phyloP scores from a whole-genome alignment of 1,140 invertebrate species.

The Procambarus clarkii region DNA sequence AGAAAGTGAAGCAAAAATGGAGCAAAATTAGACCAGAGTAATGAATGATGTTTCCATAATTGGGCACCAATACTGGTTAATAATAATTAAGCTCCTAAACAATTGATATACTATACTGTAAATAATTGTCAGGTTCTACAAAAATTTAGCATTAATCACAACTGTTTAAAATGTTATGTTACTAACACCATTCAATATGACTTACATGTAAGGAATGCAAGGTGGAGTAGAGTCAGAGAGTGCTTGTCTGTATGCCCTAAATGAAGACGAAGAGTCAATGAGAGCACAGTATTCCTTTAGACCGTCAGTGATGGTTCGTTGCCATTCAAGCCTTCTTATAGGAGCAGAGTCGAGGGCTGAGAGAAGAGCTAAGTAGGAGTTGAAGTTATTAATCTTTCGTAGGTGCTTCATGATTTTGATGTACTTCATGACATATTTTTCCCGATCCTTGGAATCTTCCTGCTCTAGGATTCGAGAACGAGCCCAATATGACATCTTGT shows the following conservation, averaged over 20 bases:
- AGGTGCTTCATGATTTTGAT: conserved; percentile 99
- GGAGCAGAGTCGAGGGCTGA: conserved; percentile 98
- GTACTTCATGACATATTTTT: conserved; percentile 96
- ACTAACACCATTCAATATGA: not conserved
- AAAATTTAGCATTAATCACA: not conserved
- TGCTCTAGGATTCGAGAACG: conserved; percentile 71
- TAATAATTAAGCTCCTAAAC: too few relatives aligned
- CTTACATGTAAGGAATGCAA: conserved; percentile 98
- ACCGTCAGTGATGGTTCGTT: conserved; percentile 92
- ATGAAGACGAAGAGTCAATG: conserved; percentile 97
- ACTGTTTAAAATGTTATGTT: too few relatives aligned
- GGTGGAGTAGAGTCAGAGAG: conserved; percentile 95
- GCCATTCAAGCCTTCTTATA: conserved; percentile 85
- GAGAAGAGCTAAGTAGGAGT: conserved; percentile 96
- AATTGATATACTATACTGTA: too few relatives aligned
- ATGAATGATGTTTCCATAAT: too few relatives aligned
- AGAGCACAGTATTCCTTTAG: conserved; percentile 95
- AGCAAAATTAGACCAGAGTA: too few relatives aligned
- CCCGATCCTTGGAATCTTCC: conserved; percentile 82
- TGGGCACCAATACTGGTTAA: too few relatives aligned
- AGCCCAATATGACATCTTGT: conserved; percentile 98
- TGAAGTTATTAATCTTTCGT: conserved; percentile 98
- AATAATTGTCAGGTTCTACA: not conserved
- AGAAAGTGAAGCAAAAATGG: too few relatives aligned
- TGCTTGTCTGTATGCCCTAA: conserved; percentile 94